Base-by-base conservation (phyloP, 1,140 invertebrate species). In the Macrocentrus cingulum region DNA sequence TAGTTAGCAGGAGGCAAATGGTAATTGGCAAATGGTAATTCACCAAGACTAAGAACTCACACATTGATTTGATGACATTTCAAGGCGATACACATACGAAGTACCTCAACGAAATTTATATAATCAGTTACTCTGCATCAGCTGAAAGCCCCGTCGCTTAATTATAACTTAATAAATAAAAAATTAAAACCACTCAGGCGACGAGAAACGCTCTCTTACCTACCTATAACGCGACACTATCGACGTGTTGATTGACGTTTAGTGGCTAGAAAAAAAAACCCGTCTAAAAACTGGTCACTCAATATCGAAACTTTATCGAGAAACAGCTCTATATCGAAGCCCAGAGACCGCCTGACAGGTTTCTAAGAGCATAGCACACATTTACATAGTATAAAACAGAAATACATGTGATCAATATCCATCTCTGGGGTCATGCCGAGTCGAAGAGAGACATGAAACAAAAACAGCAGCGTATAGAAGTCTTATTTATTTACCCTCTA, bases 21-120 rank as follows among this genome's bases (percentile, higher is more conserved):
- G n/a, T n/a, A n/a, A n/a, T 64, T 67, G 56, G 42, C 44, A 57
- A 66, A 61, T 56, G 53, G 46, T 64, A 49, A 70, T 64, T 63
- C 29, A 20, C 23, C 45, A 49, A 23, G 18, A 29, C 34, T 15
- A 13, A 57, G 49, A 46, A 5, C 36, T 4, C 36, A n/a, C 36
- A 15, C 36, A 11, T 39, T 39, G 36, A 39, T 39, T 39, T 13
- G 8, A 39, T 39, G 7, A 39, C 7, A 11, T 39, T 39, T 39
- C 36, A 29, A 9, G 25, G 25, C 4, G 4, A 9, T 29, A 29
- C 9, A 29, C 25, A 29, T 29, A 29, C 9, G 9, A 29, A 4
- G 25, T 9, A 29, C 25, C 25, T 29, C 25, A n/a, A n/a, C n/a
- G n/a, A n/a, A n/a, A n/a, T n/a, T n/a, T n/a, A n/a, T n/a, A n/a